A percentile compares a stretch with the other conserved stretches of the same genome.
These are phyloP conservation scores for Nemopilema nomurai DNA, from an alignment of 30 jellyfish, hydroid and myxozoan species.

Conservation along the genomic window DNA sequence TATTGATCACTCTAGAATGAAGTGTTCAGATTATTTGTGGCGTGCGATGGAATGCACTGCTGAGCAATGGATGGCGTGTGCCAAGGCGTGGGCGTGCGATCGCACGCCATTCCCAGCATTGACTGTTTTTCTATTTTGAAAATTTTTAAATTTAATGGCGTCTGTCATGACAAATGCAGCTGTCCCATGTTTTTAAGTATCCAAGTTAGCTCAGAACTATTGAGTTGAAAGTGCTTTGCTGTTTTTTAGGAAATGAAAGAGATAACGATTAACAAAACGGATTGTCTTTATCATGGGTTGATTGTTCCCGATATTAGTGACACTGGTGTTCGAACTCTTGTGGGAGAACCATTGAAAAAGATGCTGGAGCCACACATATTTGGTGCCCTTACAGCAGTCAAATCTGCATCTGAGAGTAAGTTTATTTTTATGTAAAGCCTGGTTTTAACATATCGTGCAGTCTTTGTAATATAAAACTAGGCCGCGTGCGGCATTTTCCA, in stretches of 20 bases:
- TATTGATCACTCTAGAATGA: too few species aligned
- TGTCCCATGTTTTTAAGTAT: too few species aligned
- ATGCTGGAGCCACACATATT: slow-evolving; percentile 21
- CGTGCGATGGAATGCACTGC: too few species aligned
- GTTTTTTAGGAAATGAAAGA: slow-evolving; percentile 52
- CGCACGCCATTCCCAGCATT: too few species aligned
- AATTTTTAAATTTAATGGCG: background rate
- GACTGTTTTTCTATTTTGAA: too few species aligned
- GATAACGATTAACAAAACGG: slow-evolving; percentile 56
- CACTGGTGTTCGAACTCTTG: slow-evolving; percentile 38
- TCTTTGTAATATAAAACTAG: too few species aligned
- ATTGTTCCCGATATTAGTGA: slow-evolving; percentile 59
- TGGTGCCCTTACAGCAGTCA: slow-evolving; percentile 37
- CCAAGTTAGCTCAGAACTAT: background rate
- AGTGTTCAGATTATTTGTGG: too few species aligned
- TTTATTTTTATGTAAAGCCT: background rate
- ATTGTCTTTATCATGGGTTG: slow-evolving; percentile 53
- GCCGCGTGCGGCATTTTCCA: too few species aligned
- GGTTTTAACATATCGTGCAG: background rate
- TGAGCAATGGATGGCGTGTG: too few species aligned
- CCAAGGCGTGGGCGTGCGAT: too few species aligned
- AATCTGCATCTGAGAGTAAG: slow-evolving; percentile 57
- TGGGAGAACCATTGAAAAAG: slow-evolving; percentile 63
- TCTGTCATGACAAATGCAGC: background rate
- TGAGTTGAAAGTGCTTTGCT: background rate